phyloP scores from a whole-genome alignment of 2,888 invertebrate species.

The Vanessa cardui region DNA sequence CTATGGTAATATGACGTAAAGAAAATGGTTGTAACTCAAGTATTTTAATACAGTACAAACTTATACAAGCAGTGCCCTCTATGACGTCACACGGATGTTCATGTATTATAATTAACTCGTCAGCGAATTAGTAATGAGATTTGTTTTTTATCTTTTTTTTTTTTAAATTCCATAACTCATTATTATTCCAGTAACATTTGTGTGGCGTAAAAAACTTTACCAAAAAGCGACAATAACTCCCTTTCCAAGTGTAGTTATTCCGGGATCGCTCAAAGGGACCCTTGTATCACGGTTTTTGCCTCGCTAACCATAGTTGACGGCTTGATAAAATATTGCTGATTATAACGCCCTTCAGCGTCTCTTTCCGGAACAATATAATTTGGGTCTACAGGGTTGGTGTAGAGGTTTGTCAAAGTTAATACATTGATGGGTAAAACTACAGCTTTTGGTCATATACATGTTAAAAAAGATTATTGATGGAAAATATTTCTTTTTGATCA shows the following conservation, averaged over 20 bases:
- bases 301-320: conserved; percentile 18
- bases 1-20: too few relatives aligned
- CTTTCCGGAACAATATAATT: conserved; percentile 7
- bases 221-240: not conserved
- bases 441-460: too few relatives aligned
- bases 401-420: not conserved
- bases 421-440: too few relatives aligned
- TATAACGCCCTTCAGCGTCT: not conserved
- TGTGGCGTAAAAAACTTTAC: not conserved
- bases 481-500: too few relatives aligned
- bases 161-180: not conserved
- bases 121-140: too few relatives aligned
- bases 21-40: too few relatives aligned
- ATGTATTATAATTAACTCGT: too few relatives aligned
- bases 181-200: not conserved
- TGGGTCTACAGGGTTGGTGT: not conserved
- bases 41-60: too few relatives aligned
- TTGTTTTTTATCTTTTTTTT: too few relatives aligned
- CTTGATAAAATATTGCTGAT: conserved; percentile 19
- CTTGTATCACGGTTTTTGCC: conserved; percentile 15
- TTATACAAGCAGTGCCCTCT: too few relatives aligned
- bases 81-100: too few relatives aligned
- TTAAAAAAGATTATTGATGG: too few relatives aligned
- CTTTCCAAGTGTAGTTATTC: conserved; percentile 14
- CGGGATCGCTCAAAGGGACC: conserved; percentile 9